Conservation (phyloP, 2,797 vertebrate genomes). For the Ataeniobius toweri region DNA sequence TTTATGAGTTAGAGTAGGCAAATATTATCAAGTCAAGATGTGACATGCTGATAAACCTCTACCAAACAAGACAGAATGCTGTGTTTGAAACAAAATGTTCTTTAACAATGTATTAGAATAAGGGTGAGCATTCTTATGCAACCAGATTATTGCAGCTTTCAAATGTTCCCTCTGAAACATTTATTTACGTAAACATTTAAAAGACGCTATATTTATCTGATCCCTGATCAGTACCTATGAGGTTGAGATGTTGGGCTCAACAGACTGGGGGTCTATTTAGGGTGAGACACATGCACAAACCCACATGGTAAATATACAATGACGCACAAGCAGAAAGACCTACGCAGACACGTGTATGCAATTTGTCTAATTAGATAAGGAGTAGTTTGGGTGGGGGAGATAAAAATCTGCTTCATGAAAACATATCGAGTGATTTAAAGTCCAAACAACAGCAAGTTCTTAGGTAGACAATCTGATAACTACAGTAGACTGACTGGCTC, state of each 20-base stretch:
- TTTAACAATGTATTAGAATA: neutral
- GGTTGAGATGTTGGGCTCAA: slow-evolving; percentile 23
- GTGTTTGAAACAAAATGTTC: neutral
- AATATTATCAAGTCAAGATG: neutral
- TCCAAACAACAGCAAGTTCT: slow-evolving; percentile 22
- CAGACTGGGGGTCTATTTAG: slow-evolving; percentile 15
- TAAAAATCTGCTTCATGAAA: slow-evolving; percentile 37
- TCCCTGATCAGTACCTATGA: slow-evolving; percentile 39
- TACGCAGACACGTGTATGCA: slow-evolving; percentile 1
- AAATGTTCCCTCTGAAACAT: neutral
- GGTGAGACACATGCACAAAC: slow-evolving; percentile 9
- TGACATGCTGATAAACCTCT: neutral
- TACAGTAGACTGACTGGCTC: slow-evolving; percentile 27
- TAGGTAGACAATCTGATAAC: slow-evolving; percentile 46
- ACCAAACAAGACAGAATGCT: neutral
- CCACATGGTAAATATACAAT: neutral
- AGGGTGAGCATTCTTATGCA: neutral
- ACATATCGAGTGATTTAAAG: slow-evolving; percentile 43
- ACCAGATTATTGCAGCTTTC: neutral
- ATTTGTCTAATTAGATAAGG: slow-evolving; percentile 35
- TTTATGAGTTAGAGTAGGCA: neutral
- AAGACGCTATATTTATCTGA: slow-evolving; percentile 42
- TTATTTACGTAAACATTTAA: neutral
- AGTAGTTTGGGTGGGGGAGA: neutral
- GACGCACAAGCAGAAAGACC: neutral